These are phyloP conservation scores for Buceros bicornis DNA, from an alignment of 2,797 vertebrate genomes.

Conservation along the genomic window DNA sequence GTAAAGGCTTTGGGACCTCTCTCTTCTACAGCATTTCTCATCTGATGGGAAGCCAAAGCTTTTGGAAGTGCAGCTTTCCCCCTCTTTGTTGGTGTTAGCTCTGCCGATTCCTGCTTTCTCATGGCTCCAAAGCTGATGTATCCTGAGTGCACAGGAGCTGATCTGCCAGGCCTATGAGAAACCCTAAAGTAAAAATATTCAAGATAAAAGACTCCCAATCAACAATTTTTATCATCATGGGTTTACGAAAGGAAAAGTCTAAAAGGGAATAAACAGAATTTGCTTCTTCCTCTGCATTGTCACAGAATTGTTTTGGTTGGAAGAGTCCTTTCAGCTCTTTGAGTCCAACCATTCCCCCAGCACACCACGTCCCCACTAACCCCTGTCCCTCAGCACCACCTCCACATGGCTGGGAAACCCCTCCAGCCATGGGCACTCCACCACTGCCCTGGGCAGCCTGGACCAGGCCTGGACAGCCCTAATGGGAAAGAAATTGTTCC, in stretches of 20 bases:
- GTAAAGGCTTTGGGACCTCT: not conserved
- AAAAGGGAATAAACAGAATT: not conserved
- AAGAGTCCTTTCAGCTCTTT: too few relatives aligned
- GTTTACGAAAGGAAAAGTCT: not conserved
- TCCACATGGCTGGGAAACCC: too few relatives aligned
- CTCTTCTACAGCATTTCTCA: not conserved
- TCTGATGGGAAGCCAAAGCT: not conserved
- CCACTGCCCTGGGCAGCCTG: too few relatives aligned
- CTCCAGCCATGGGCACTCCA: too few relatives aligned
- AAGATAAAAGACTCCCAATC: not conserved
- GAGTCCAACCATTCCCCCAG: too few relatives aligned
- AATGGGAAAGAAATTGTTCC: too few relatives aligned
- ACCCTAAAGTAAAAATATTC: not conserved
- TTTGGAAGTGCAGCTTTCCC: not conserved
- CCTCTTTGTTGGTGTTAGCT: rapidly evolving
- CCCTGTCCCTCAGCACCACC: too few relatives aligned
- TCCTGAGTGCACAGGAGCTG: not conserved
- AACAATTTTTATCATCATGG: not conserved
- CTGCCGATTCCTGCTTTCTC: not conserved
- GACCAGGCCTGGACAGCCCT: too few relatives aligned
- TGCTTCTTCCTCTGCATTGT: not conserved
- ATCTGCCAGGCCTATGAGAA: not conserved
- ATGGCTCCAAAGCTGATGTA: not conserved
- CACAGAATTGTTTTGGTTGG: too few relatives aligned
- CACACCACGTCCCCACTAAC: too few relatives aligned